Evolutionary conservation across 1,140 invertebrate species (phyloP), one percentile per base, ranked within the genome.

Genomic region (Drosophila parvula): DNA sequence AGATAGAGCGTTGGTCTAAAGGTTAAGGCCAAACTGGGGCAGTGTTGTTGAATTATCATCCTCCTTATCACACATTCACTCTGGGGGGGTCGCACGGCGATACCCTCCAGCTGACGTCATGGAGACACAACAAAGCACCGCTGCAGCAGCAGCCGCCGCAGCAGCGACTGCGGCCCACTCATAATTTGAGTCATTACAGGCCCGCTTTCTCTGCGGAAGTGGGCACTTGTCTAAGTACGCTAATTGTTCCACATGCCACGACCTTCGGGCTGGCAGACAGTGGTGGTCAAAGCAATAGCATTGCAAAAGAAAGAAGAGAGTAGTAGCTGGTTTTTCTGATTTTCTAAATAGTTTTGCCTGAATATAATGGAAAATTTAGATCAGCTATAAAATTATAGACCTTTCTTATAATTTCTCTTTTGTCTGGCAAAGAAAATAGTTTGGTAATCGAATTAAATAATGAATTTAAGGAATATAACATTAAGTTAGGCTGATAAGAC

Each of bases 1-100:
- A 36, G 70, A 61, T 14, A 27, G 12, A 38, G 51, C 16, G 30
- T 34, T 34, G 11, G 34, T 58, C 93, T 95, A 95, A 94, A 92
- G 94, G 92, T 92, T 85, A 91, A 90, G 78, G 76, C 43, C 61
- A 60, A 74, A 61, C 79, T 30, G 12, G 51, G 56, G 38, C 27
- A 74, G 8, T 34, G 18, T 8, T 50, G 30, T 41, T 34, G 28
- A 65, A 41, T 18, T 50, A 69, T 32, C 22, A 10, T 43, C 27
- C 28, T 73, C 16, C 58, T 63, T 63, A 63, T 68, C 64, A n/a
- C 28, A 36, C 14, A 65, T 67, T 2, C 38, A 14, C 38, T 45
- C 32, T n/a, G 14, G 27, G 10, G 30, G 43, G 65, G 61, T 69
- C 45, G 32, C 30, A 6, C 8, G 16, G 53, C 50, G 74, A 78